Evolutionary conservation across 2,113 vertebrate genomes (phyloP), one percentile per base, ranked within the genome.

Genomic region (Pongo abelii): DNA sequence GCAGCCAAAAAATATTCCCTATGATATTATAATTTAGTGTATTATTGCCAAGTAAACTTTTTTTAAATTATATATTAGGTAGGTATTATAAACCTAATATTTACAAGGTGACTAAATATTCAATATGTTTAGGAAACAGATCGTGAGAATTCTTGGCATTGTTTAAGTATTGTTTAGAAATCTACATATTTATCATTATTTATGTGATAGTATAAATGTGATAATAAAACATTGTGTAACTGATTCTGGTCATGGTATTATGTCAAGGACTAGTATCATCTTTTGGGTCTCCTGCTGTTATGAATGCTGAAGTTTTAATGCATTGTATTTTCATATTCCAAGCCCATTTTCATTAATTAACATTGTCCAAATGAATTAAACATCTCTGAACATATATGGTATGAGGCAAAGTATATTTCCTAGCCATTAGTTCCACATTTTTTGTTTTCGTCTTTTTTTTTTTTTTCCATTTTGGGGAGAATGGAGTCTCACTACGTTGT

Each of bases 301-400:
- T 77, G 48, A 93, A 93, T 90, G 57, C 43, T 83, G 43, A 85
- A 46, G 27, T 80, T 40, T 94, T 96, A 96, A 92, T 94, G 81
- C 95, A 38, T 55, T 96, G 27, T 91, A 32, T 40, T 94, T 97
- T 91, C 96, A 67, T 64, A 88, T 67, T 32, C 10, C 46, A 81
- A 70, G 97, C 70, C 18, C 55, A 16, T 78, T 98, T 96, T 91
- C 70, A 70, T 72, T 1, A 83, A 87, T 59, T 84, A 69, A 78
- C 30, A 67, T 35, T 77, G 90, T 69, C 50, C 70, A 92, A 70
- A 95, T 69, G 55, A 95, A 67, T 55, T 97, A 64, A 52, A 61
- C n/a, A 78, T 38, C 40, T 89, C 50, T 72, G 50, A 70, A 85
- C 35, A 81, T 55, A 35, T 50, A 52, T 46, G 27, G 61, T 64